phyloP scores from a whole-genome alignment of 2,113 vertebrate species.

The Semnornis frantzii region DNA sequence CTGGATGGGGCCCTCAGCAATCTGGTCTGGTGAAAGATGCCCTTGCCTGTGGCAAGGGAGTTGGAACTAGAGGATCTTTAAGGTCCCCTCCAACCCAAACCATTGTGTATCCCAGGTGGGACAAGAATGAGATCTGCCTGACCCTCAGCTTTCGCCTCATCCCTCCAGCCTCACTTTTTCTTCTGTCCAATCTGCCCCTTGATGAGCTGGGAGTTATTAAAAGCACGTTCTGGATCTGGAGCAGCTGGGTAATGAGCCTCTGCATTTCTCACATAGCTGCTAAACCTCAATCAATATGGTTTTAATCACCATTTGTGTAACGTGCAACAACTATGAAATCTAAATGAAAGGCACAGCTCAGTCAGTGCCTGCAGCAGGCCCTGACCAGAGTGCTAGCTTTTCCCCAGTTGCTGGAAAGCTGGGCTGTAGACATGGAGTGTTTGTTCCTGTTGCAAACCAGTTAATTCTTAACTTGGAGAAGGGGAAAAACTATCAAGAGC shows the following conservation, averaged over 20 bases:
- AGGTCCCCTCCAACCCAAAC: too few species aligned
- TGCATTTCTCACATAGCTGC: conserved; percentile 26
- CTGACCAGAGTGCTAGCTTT: conserved; percentile 13
- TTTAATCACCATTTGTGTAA: conserved; percentile 21
- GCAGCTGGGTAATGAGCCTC: background rate
- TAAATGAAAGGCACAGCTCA: background rate
- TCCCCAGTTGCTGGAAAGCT: background rate
- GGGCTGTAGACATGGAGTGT: background rate
- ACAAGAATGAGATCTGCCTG: background rate
- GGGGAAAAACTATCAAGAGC: background rate
- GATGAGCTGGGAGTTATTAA: background rate
- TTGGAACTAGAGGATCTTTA: too few species aligned
- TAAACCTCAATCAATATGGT: conserved; percentile 31
- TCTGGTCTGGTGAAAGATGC: too few species aligned
- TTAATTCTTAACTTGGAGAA: background rate
- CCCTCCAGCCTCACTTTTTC: background rate
- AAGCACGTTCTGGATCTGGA: background rate
- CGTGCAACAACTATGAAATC: conserved; percentile 2
- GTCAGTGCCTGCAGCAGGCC: background rate
- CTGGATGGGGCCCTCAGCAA: too few species aligned
- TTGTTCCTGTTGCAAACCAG: background rate
- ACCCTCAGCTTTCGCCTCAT: background rate
- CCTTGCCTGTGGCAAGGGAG: too few species aligned
- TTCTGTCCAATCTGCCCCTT: background rate
- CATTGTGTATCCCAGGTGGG: background rate